Evolutionary conservation across 2,113 vertebrate species (phyloP), one percentile per base, ranked within the genome.

Genomic region (Strix aluco): DNA sequence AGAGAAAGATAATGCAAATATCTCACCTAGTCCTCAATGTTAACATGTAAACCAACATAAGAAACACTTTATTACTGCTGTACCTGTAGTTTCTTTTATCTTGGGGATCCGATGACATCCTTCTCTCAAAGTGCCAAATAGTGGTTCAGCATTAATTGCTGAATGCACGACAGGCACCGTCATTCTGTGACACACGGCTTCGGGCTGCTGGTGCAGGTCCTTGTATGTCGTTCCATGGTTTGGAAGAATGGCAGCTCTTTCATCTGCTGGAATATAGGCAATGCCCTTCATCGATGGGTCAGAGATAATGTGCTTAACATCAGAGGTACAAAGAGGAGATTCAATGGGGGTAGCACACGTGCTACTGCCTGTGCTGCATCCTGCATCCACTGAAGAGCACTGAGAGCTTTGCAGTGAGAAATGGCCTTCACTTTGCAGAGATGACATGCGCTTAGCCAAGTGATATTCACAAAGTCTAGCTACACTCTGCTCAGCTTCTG

Each of bases 41-140:
- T 57, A 79, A 62, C 21, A 51, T 3, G 11, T 10, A 82, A 95
- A 70, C n/a, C 80, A 84, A 92, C 8, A 44, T 3, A 90, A 94
- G 57, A 93, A 90, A 85, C 22, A 3, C 65, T 92, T 93, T 95
- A 92, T 96, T 98, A 95, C 92, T 98, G 98, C 98, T 98, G 98
- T 99, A 99, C 99, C 99, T 99, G 99, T 99, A 98, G 99, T 99
- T 99, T 99, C 99, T 98, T 99, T 99, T 94, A 99, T 99, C 98
- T 99, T 99, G 97, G 99, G 98, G 95, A 99, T 98, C 92, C 99
- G 98, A 97, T 99, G 99, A 95, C 98, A 98, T 92, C 99, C 98
- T 18, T 99, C 99, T 94, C 99, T 98, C 96, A 98, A 97, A 57
- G 98, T 98, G 91, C 98, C 98, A 5, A 99, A 99, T 38, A 98